Percentiles rank a stretch among this genome's conserved stretches.
Conservation (phyloP, 2,888 invertebrate genomes). For the Panorpa germanica region DNA sequence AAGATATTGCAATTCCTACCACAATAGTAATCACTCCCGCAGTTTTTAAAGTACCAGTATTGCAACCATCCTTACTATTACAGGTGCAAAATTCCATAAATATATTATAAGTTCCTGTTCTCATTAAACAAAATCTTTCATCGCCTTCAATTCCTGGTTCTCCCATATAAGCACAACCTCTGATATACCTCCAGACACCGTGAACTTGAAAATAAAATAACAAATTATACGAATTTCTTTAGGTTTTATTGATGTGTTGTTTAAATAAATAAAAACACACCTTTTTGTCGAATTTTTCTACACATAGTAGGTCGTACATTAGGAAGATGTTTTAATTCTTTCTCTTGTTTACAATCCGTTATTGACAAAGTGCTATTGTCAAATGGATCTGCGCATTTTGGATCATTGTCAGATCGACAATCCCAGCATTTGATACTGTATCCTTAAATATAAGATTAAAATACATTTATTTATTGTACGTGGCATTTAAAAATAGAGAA, state of each 20-base stretch:
- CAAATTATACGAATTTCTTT: slow-evolving; percentile 9
- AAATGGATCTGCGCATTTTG: slow-evolving; percentile 82
- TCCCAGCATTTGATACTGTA: slow-evolving; percentile 74
- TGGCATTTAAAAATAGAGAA: no score
- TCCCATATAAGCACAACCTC: slow-evolving; percentile 78
- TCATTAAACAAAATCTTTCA: slow-evolving; percentile 77
- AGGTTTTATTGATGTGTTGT: not conserved
- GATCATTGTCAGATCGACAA: slow-evolving; percentile 74
- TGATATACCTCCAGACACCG: slow-evolving; percentile 75
- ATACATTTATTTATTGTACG: no score
- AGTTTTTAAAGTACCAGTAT: no score
- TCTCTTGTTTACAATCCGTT: slow-evolving; percentile 51
- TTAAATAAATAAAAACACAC: slow-evolving; percentile 22
- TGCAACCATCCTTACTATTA: slow-evolving; percentile 83
- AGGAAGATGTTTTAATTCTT: slow-evolving; percentile 41
- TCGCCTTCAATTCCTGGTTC: slow-evolving; percentile 81
- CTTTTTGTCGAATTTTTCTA: slow-evolving; percentile 80
- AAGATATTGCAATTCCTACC: no score
- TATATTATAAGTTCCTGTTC: slow-evolving; percentile 82
- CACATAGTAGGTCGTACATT: slow-evolving; percentile 68
- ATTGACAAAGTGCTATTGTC: slow-evolving; percentile 78
- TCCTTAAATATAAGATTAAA: no score
- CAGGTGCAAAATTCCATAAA: slow-evolving; percentile 90
- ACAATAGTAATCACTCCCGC: no score
- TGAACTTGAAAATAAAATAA: slow-evolving; percentile 35